Base-by-base conservation (phyloP, 2,888 invertebrate species). In the Watsonalla cultraria region DNA sequence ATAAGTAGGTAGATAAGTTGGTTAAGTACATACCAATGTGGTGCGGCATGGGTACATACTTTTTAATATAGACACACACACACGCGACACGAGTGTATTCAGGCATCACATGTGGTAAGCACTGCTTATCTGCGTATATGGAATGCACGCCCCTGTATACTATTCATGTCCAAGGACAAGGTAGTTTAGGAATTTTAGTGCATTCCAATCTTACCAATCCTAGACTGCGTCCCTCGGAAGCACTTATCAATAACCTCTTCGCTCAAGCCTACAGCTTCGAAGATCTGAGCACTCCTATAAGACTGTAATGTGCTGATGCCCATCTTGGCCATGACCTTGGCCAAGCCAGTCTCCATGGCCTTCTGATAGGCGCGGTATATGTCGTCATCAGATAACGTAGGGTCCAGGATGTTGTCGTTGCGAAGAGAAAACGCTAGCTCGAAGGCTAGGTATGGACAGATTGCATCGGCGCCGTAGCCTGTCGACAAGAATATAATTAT, bases 201-300 rank as follows among this genome's bases (percentile, higher is more conserved):
- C 1, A 24, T 24, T 24, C 24, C 24, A 24, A 4, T 73, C 84
- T 74, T 45, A 90, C 91, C 94, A 64, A 95, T 92, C 60, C 94
- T 92, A 11, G 94, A 94, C 51, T 93, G 94, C 0, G 94, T 93
- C 60, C 93, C 92, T 86, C 92, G 96, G 91, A 99, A 99, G 83
- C 99, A 99, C 74, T 96, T 96, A 55, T 98, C 96, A 58, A 99
- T 93, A 0, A 99, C 96, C 72, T 99, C 98, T 57, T 95, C 93
- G 45, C 96, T 95, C 49, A 99, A 85, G 0, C 99, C 99, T 8
- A 99, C 98, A 0, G 99, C 99, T 86, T 99, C 99, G 78, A 99
- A 99, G 70, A 99, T 99, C 90, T 99, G 99, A 0, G 99, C 99
- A 61, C 98, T 97, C 91, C 99, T 99, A 88, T 99, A 99, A 0